Evolutionary conservation across 2,797 vertebrate genomes (phyloP).

Genomic region (Xenentodon cancila): DNA sequence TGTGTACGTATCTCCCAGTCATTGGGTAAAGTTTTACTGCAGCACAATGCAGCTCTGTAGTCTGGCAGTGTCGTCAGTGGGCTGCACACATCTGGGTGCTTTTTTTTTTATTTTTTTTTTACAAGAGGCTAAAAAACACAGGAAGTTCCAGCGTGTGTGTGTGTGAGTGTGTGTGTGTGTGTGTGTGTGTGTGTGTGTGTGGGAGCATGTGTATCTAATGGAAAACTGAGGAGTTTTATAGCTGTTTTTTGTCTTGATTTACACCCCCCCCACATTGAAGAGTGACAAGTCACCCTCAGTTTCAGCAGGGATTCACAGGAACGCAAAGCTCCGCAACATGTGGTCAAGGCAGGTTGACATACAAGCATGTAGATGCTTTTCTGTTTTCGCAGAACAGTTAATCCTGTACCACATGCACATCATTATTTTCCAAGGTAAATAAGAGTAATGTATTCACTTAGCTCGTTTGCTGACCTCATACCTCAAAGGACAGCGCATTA

Average conservation of each 20-base stretch:
- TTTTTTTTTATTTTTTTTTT: conserved; percentile 72
- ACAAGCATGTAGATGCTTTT: too few species aligned
- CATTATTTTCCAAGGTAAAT: conserved; percentile 20
- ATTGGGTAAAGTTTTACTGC: conserved; percentile 24
- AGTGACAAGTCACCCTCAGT: conserved; percentile 41
- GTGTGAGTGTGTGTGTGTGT: neutral
- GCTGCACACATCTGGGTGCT: conserved; percentile 79
- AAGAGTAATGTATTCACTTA: conserved; percentile 19
- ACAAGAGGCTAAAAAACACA: conserved; percentile 73
- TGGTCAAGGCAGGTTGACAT: conserved; percentile 5
- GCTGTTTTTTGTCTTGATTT: conserved; percentile 64
- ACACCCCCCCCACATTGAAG: conserved; percentile 33
- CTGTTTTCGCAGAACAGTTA: conserved; percentile 1
- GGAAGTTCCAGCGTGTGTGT: conserved; percentile 65
- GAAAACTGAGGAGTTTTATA: conserved; percentile 68
- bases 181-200: neutral
- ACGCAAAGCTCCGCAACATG: conserved; percentile 24
- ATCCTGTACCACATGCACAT: conserved; percentile 8
- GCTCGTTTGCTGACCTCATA: conserved; percentile 21
- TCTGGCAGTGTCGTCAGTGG: conserved; percentile 61
- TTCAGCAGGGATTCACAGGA: conserved; percentile 23
- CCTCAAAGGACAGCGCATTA: conserved; percentile 10
- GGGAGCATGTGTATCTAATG: conserved; percentile 46
- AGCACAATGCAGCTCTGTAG: conserved; percentile 79
- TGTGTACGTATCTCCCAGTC: conserved; percentile 21